Evolutionary conservation across 2,888 invertebrate genomes (phyloP).

Genomic region (Idaea biselata): DNA sequence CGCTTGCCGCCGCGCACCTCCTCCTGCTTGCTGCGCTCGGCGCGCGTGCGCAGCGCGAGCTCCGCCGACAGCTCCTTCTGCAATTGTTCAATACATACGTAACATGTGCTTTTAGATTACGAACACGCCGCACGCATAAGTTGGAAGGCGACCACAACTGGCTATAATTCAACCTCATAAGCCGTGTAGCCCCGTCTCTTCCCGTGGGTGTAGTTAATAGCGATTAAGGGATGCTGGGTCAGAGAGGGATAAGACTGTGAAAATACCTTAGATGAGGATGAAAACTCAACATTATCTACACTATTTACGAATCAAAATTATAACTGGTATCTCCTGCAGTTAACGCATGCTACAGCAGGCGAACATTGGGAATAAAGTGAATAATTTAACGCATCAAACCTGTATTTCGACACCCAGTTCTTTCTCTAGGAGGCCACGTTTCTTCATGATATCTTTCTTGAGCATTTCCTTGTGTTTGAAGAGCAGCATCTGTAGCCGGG

Average conservation of each 20-base stretch:
- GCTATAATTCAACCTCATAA: too few relatives aligned
- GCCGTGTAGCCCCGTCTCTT: too few relatives aligned
- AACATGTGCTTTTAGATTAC: not conserved
- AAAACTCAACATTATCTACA: too few relatives aligned
- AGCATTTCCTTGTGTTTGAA: conserved; percentile 94
- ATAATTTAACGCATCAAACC: conserved; percentile 54
- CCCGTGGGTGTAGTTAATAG: too few relatives aligned
- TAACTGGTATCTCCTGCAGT: too few relatives aligned
- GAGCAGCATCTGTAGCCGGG: conserved; percentile 86
- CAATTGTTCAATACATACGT: conserved; percentile 10
- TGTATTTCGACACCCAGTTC: conserved; percentile 95
- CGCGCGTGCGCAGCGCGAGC: conserved; percentile 85
- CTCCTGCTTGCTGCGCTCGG: conserved; percentile 86
- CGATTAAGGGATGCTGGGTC: too few relatives aligned
- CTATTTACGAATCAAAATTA: too few relatives aligned
- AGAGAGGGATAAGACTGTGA: too few relatives aligned
- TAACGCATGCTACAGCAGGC: too few relatives aligned
- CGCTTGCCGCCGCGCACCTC: conserved; percentile 75
- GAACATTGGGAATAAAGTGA: not conserved
- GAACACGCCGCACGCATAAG: not conserved
- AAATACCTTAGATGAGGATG: too few relatives aligned
- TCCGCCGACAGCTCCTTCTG: conserved; percentile 89
- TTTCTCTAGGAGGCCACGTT: conserved; percentile 92
- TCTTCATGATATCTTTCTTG: conserved; percentile 95
- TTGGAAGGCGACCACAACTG: too few relatives aligned